Evolutionary conservation across 2,797 vertebrate species (phyloP), one percentile per base, ranked within the genome.

Genomic region (Hypotaenidia philippensis): DNA sequence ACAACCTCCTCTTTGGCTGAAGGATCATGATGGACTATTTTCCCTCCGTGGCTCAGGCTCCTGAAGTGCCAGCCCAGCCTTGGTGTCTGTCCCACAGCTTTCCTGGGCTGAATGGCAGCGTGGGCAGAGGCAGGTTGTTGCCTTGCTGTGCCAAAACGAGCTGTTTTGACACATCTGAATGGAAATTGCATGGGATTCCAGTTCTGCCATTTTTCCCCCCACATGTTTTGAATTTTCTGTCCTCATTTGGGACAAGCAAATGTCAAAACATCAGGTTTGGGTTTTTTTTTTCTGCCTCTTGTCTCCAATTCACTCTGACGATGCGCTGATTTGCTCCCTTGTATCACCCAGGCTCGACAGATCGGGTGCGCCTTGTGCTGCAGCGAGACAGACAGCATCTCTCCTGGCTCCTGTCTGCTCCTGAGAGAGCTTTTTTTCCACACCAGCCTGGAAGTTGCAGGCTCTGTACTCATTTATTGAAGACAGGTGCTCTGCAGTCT

Each of bases 251-350:
- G 90, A 94, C 4, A 10, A 40, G 70, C 53, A 69, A 57, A 68
- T 61, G 86, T 93, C 90, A 88, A 61, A 93, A 31, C 80, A 93
- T 34, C 40, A 61, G 40, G 31, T 38, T 15, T 13, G 76, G 45
- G 3, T 45, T 91, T 87, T 65, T 91, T 87, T 65, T 50, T 10
- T 57, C 45, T 4, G 9, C 55, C 57, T 81, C 38, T 53, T 25
- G 36, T 47, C 45, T 87, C 45, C 0, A 0, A 65, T 53, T 6
- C 0, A 0, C 44, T 29, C 61, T 2, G 27, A 56, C 2, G 20
- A 44, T 9, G 53, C 36, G 5, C 19, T 44, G 74, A 59, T 68
- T 53, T 56, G 68, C 69, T 95, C 49, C 60, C n/a, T 13, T 10
- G 36, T 52, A 25, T 45, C 72, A 7, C 27, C 61, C 65, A 45